Percentiles rank a stretch among this genome's conserved stretches.
phyloP scores from a whole-genome alignment of 2,113 vertebrate genomes.

The Emydura subglobosa region DNA sequence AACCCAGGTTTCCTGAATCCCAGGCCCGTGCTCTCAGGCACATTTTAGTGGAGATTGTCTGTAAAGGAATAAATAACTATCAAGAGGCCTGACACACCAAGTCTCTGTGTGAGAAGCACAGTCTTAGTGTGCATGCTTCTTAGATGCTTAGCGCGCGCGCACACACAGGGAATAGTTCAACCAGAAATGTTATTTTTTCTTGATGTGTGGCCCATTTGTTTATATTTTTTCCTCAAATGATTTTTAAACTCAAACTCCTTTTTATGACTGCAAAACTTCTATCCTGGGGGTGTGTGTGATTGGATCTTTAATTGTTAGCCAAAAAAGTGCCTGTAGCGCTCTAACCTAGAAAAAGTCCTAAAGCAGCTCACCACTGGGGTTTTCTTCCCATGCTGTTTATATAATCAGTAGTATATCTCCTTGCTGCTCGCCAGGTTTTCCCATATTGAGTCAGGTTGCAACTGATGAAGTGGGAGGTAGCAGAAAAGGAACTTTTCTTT shows the following conservation, averaged over 20 bases:
- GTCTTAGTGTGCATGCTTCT: too few species aligned
- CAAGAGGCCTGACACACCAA: too few species aligned
- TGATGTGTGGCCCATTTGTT: constrained; percentile 37
- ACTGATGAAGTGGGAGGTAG: neutral
- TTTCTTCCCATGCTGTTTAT: constrained; percentile 42
- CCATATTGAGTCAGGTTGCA: constrained; percentile 12
- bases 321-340: constrained; percentile 4
- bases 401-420: constrained; percentile 3
- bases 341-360: neutral
- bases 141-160: too few species aligned
- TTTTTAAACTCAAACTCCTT: constrained; percentile 43
- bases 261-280: constrained; percentile 52
- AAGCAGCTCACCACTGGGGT: constrained; percentile 7
- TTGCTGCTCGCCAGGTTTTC: constrained; percentile 23
- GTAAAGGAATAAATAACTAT: too few species aligned
- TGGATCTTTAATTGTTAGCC: neutral
- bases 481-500: neutral
- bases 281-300: constrained; percentile 20
- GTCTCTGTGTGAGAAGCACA: too few species aligned
- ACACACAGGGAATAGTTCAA: constrained; percentile 19
- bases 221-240: constrained; percentile 1
- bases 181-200: constrained; percentile 31
- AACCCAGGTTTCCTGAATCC: too few species aligned
- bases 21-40: too few species aligned
- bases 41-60: too few species aligned